phyloP scores from a whole-genome alignment of 1,140 invertebrate species.

The Lordiphosa collinella region DNA sequence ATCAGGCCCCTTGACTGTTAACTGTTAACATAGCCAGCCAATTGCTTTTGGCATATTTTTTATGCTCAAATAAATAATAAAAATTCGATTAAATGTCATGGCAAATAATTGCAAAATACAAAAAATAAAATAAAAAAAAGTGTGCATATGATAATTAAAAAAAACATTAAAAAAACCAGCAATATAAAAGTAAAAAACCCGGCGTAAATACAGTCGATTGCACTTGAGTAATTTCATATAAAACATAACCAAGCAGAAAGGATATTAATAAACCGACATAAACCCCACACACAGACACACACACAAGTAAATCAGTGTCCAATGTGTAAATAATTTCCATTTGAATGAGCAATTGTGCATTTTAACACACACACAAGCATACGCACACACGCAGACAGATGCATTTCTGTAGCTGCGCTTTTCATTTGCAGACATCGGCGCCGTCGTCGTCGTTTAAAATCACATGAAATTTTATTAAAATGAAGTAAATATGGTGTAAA shows the following conservation, averaged over 20 bases:
- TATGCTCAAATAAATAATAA: conserved; percentile 61
- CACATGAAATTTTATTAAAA: conserved; percentile 79
- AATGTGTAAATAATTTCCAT: conserved; percentile 79
- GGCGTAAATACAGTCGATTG: conserved; percentile 69
- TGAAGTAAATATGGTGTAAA: conserved; percentile 80
- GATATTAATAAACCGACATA: conserved; percentile 78
- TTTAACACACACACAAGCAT: conserved; percentile 40
- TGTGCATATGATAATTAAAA: conserved; percentile 71
- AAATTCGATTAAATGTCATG: conserved; percentile 60
- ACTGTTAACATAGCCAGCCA: not conserved
- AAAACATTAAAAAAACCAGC: conserved; percentile 23
- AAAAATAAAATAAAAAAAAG: conserved; percentile 13
- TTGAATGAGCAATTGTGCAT: conserved; percentile 78
- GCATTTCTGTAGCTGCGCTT: conserved; percentile 39
- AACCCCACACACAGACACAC: conserved; percentile 43
- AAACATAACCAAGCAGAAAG: conserved; percentile 77
- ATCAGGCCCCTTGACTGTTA: too few relatives aligned
- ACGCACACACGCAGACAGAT: conserved; percentile 11
- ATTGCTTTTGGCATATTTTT: conserved; percentile 26
- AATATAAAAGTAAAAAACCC: conserved; percentile 25
- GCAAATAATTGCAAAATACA: conserved; percentile 58
- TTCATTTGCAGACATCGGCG: conserved; percentile 62
- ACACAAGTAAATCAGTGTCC: conserved; percentile 74
- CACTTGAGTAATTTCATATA: conserved; percentile 79
- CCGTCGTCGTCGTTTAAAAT: conserved; percentile 58